phyloP scores from a whole-genome alignment of 2,797 vertebrate genomes.

The Danionella dracula region DNA sequence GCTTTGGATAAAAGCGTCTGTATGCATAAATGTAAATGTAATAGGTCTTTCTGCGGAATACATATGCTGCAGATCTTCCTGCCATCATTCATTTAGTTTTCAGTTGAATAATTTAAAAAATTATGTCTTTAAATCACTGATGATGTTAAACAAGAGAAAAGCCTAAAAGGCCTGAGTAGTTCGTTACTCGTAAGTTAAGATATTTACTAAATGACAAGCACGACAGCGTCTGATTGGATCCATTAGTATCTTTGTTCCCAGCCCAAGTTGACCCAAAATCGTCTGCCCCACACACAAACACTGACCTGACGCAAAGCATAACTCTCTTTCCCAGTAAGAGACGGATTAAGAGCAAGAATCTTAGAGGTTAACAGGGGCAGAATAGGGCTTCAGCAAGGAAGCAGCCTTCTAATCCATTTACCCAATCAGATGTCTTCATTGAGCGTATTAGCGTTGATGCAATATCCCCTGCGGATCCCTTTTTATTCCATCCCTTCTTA shows the following conservation, averaged over 20 bases:
- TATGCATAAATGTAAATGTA: too few species aligned
- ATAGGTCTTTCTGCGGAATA: too few species aligned
- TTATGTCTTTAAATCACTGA: too few species aligned
- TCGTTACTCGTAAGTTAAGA: too few species aligned
- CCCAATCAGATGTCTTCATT: conserved; percentile 61
- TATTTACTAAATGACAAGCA: too few species aligned
- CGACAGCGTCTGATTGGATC: too few species aligned
- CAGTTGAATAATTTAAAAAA: too few species aligned
- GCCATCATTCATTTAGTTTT: too few species aligned
- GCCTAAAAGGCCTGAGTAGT: too few species aligned
- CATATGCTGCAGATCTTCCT: too few species aligned
- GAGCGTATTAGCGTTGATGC: conserved; percentile 62
- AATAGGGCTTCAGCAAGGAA: conserved; percentile 44
- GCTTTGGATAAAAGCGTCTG: too few species aligned
- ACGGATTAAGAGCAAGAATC: conserved; percentile 60
- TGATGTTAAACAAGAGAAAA: too few species aligned
- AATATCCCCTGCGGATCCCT: conserved; percentile 41
- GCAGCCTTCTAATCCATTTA: conserved; percentile 63
- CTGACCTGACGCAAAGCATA: conserved; percentile 56
- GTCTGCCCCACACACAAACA: conserved; percentile 6
- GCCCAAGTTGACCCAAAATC: conserved; percentile 27
- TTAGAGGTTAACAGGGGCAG: conserved; percentile 52
- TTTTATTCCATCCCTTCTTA: not conserved
- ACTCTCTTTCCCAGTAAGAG: conserved; percentile 33
- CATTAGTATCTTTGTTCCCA: not conserved